Percentiles rank a stretch among this genome's conserved stretches.
Evolutionary conservation across 1,140 invertebrate species (phyloP).

Genomic region (Myzus persicae): DNA sequence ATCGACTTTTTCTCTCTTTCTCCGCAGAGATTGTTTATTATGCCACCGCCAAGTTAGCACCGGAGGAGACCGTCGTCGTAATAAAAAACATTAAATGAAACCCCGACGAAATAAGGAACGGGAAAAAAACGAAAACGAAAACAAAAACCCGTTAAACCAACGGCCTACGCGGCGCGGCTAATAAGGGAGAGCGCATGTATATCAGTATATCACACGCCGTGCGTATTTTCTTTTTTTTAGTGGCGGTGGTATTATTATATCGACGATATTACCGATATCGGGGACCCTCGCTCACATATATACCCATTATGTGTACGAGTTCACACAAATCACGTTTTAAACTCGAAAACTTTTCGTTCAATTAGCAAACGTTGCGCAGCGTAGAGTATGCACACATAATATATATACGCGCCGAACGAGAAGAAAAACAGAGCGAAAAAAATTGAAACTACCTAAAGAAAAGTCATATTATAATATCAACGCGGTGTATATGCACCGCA

Average conservation of each 20-base stretch:
- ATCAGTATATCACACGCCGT: constrained; percentile 13
- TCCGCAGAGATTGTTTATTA: not conserved
- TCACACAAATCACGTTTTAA: constrained; percentile 27
- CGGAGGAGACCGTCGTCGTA: not conserved
- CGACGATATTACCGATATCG: not conserved
- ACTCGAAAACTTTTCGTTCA: constrained; percentile 24
- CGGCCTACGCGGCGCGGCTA: constrained; percentile 6
- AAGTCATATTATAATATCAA: constrained; percentile 19
- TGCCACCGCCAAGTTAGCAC: not conserved
- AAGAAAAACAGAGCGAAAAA: not conserved
- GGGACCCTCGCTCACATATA: not conserved
- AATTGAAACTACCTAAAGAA: not conserved
- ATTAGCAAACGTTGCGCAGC: not conserved
- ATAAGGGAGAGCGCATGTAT: constrained; percentile 30
- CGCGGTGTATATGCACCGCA: not conserved
- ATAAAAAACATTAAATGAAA: constrained; percentile 19
- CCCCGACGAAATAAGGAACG: not conserved
- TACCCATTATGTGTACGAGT: not conserved
- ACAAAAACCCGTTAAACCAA: constrained; percentile 1
- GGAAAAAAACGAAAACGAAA: not conserved
- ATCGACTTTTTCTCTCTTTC: not conserved
- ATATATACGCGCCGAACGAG: not conserved
- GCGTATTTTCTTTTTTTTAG: not conserved
- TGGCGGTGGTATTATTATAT: not conserved
- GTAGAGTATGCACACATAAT: not conserved